phyloP scores from a whole-genome alignment of 1,140 invertebrate species.

The Dendroctonus valens region DNA sequence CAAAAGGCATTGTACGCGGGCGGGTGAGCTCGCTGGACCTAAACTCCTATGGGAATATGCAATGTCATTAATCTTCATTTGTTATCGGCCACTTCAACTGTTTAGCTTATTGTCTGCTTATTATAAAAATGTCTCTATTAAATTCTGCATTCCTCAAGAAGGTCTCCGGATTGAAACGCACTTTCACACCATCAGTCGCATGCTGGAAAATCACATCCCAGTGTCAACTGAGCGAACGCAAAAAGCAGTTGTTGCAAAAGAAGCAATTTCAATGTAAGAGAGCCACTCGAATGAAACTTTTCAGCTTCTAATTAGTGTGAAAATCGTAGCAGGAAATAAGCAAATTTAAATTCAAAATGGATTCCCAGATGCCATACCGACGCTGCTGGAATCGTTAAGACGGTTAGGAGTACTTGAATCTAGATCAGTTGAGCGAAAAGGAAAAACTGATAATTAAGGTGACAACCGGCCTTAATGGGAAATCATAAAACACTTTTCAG shows the following conservation, averaged over 20 bases:
- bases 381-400: slow-evolving; percentile 34
- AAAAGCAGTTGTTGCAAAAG: not conserved
- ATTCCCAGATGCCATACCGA: slow-evolving; percentile 18
- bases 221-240: not conserved
- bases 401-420: slow-evolving; percentile 33
- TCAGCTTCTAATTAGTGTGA: slow-evolving; percentile 37
- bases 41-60: slow-evolving; percentile 41
- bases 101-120: slow-evolving; percentile 41
- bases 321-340: slow-evolving; percentile 35
- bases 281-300: slow-evolving; percentile 29
- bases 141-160: no score
- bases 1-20: slow-evolving; percentile 38
- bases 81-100: slow-evolving; percentile 46
- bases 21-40: slow-evolving; percentile 25
- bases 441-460: slow-evolving; percentile 41
- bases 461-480: slow-evolving; percentile 39
- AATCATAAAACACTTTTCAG: slow-evolving; percentile 48
- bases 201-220: not conserved
- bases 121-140: slow-evolving; percentile 28
- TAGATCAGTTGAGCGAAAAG: slow-evolving; percentile 37
- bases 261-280: slow-evolving; percentile 5
- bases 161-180: no score
- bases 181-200: no score
- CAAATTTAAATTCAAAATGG: slow-evolving; percentile 42
- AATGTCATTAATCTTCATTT: slow-evolving; percentile 47